Percentiles rank a stretch among this genome's conserved stretches.
phyloP scores from a whole-genome alignment of 2,113 vertebrate species.

The Egretta garzetta region DNA sequence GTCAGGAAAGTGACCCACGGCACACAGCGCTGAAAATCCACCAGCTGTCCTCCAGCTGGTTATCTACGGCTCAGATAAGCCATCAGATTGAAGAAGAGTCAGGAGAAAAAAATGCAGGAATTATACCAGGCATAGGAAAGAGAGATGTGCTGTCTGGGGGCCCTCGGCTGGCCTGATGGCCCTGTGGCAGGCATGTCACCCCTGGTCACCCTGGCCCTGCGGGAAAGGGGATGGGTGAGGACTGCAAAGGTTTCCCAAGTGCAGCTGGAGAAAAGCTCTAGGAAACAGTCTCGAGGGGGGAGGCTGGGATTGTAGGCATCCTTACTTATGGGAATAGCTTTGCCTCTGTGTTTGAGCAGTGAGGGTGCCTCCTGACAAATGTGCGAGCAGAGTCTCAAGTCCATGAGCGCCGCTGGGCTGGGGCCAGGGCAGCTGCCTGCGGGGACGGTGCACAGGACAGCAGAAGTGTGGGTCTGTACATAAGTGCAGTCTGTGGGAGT shows the following conservation, averaged over 20 bases:
- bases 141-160: background rate
- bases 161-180: background rate
- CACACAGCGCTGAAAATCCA: background rate
- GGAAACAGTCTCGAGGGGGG: background rate
- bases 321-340: background rate
- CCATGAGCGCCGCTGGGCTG: rapidly evolving
- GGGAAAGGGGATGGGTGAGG: background rate
- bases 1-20: background rate
- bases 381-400: background rate
- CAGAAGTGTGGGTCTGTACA: background rate
- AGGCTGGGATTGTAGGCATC: background rate
- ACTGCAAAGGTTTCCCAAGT: background rate
- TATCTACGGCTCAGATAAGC: background rate
- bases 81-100: background rate
- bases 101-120: background rate
- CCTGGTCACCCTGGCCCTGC: background rate
- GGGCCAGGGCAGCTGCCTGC: background rate
- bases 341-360: background rate
- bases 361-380: background rate
- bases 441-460: rapidly evolving
- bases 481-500: background rate
- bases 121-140: background rate
- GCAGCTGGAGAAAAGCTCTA: background rate
- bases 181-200: background rate
- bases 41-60: background rate